These are phyloP conservation scores for Platerodrilus igneus DNA, from an alignment of 2,888 invertebrate species.

Conservation along the genomic window DNA sequence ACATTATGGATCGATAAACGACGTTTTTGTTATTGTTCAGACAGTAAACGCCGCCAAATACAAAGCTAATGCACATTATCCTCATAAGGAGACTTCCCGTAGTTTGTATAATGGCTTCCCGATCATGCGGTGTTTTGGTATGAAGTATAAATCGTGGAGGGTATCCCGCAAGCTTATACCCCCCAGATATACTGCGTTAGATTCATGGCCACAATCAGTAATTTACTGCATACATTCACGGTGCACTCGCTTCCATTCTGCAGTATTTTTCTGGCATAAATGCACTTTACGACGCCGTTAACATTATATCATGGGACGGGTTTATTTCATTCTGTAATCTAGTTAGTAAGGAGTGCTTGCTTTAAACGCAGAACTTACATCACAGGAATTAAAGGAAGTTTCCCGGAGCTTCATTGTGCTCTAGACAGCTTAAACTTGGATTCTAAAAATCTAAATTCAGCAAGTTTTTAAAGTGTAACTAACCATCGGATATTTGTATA, in stretches of 20 bases:
- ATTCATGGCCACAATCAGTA: slow-evolving; percentile 18
- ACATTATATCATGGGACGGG: slow-evolving; percentile 1
- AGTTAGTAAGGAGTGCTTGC: slow-evolving; percentile 4
- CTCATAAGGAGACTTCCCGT: slow-evolving; percentile 17
- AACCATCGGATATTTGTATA: too few species aligned
- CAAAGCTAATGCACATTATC: too few species aligned
- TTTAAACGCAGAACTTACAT: too few species aligned
- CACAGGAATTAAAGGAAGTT: too few species aligned
- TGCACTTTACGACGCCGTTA: slow-evolving; percentile 13
- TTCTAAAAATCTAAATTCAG: too few species aligned
- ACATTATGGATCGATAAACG: too few species aligned
- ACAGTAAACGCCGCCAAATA: too few species aligned
- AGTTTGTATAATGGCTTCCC: slow-evolving; percentile 20
- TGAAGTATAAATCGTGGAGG: slow-evolving; percentile 17
- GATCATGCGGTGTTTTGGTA: slow-evolving; percentile 19
- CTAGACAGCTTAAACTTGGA: too few species aligned
- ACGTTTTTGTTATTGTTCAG: too few species aligned
- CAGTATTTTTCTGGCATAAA: slow-evolving; percentile 10
- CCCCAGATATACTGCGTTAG: slow-evolving; percentile 16
- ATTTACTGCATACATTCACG: slow-evolving; percentile 15
- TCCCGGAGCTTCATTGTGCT: too few species aligned
- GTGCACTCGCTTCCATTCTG: slow-evolving; percentile 6
- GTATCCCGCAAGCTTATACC: slow-evolving; percentile 17
- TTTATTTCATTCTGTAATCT: slow-evolving; percentile 5
- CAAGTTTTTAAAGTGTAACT: too few species aligned